These are phyloP conservation scores for Dendronephthya gigantea DNA, from an alignment of 64 coral and sea anemone genomes.

Conservation along the genomic window DNA sequence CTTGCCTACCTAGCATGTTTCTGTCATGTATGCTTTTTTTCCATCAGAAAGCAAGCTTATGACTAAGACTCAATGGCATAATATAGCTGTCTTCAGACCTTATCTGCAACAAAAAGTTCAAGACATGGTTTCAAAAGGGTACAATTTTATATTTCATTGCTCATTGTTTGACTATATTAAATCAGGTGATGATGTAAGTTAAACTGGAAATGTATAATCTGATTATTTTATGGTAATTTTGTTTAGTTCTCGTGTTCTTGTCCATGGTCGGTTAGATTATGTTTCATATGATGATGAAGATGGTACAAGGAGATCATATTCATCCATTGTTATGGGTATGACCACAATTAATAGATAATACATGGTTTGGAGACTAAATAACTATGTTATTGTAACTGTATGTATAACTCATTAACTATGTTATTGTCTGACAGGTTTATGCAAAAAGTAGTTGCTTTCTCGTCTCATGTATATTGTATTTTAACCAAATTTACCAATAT, in stretches of 20 bases:
- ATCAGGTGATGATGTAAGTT: background rate
- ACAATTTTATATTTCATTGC: background rate
- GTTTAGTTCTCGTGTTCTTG: slow-evolving; percentile 9
- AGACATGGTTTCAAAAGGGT: slow-evolving; percentile 70
- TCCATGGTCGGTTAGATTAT: slow-evolving; percentile 5
- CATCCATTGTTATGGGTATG: slow-evolving; percentile 2
- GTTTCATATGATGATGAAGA: background rate
- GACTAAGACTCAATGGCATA: slow-evolving; percentile 74
- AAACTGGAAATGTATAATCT: background rate
- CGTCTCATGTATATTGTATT: no score
- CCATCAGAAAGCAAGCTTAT: background rate
- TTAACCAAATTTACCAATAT: no score
- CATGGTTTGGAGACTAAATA: no score
- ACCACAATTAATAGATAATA: no score
- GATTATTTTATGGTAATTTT: background rate
- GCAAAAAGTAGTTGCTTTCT: no score
- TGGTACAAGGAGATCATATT: background rate
- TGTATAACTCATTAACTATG: no score
- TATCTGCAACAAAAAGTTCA: slow-evolving; percentile 77
- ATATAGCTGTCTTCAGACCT: slow-evolving; percentile 79
- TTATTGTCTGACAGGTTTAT: no score
- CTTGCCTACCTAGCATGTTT: no score
- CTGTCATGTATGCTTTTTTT: no score
- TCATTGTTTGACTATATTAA: no score
- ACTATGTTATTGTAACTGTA: no score